phyloP scores from a whole-genome alignment of 1,140 invertebrate genomes.

The Drosophila leontia region DNA sequence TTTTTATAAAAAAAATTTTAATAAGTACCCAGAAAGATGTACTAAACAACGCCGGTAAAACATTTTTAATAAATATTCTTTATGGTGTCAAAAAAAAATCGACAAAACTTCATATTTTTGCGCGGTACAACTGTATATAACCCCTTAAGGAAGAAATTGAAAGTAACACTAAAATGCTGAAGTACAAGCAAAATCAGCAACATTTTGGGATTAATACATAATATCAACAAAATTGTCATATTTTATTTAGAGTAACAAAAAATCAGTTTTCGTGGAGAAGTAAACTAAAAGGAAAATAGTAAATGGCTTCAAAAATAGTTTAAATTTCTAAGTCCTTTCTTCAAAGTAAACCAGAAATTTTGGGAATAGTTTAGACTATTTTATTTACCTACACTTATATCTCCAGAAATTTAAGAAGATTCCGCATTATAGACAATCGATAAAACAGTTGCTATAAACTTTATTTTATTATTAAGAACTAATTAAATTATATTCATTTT shows the following conservation, averaged over 20 bases:
- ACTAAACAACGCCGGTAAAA: no score
- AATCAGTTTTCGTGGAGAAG: background rate
- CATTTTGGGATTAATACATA: background rate
- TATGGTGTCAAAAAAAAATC: no score
- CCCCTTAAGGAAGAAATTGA: background rate
- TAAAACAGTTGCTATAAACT: background rate
- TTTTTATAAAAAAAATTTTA: no score
- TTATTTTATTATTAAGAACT: no score
- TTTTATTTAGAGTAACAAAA: no score
- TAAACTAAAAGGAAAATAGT: background rate
- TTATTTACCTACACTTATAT: background rate
- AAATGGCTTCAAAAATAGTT: background rate
- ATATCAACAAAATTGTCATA: background rate
- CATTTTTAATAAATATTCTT: no score
- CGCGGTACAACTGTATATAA: no score
- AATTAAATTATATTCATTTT: background rate
- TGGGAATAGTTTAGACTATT: background rate
- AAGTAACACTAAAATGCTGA: no score
- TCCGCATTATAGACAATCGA: background rate
- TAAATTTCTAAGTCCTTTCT: conserved; percentile 7
- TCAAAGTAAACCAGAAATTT: background rate
- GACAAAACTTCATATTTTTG: no score
- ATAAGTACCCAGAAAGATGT: no score
- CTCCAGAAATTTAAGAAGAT: background rate
- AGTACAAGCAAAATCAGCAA: background rate